Conservation (phyloP, 2,797 vertebrate species). For the Sebastes nivosus region DNA sequence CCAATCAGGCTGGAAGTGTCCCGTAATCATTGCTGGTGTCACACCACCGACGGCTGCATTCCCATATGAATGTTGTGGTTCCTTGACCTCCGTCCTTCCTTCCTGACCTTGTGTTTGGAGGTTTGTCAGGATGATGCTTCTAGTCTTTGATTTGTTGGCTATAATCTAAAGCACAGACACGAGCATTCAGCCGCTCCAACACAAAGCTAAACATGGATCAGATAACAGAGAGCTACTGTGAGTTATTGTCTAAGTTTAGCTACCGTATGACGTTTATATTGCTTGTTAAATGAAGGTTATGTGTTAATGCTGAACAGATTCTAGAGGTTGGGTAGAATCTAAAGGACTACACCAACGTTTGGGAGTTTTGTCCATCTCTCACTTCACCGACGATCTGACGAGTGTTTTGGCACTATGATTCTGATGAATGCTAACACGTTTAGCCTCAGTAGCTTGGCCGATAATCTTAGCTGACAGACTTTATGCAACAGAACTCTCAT, state of each 20-base stretch:
- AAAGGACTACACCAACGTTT: slow-evolving; percentile 14
- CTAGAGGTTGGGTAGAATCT: neutral
- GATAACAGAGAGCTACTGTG: slow-evolving; percentile 12
- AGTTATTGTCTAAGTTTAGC: neutral
- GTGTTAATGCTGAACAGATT: neutral
- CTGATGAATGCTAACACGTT: neutral
- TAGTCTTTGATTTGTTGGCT: neutral
- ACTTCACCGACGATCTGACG: neutral
- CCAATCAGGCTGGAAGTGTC: neutral
- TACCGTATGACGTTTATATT: neutral
- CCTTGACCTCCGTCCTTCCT: neutral
- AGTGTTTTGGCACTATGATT: neutral
- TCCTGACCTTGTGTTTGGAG: neutral
- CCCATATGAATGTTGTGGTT: neutral
- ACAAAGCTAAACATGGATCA: slow-evolving; percentile 23
- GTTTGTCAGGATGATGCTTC: neutral
- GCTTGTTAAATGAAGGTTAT: slow-evolving; percentile 4
- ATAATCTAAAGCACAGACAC: slow-evolving; percentile 43
- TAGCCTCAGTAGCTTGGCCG: neutral
- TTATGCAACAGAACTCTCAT: neutral
- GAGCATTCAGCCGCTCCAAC: slow-evolving; percentile 19
- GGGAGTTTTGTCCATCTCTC: neutral
- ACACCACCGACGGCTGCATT: neutral
- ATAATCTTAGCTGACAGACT: neutral
- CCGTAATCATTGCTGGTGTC: neutral